phyloP scores from a whole-genome alignment of 1,140 invertebrate species.

The Riptortus pedestris region DNA sequence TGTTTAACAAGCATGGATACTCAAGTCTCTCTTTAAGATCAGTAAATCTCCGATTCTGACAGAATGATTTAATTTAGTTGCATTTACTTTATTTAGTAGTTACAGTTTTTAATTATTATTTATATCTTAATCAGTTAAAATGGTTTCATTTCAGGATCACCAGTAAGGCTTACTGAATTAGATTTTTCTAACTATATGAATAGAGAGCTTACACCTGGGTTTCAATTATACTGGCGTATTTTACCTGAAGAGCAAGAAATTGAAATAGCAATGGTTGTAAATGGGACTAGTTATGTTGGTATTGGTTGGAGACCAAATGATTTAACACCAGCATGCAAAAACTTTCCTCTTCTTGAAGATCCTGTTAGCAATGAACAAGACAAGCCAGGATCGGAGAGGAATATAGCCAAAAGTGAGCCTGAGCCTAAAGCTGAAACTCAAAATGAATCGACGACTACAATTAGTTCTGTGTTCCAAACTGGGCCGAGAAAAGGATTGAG shows the following conservation, averaged over 20 bases:
- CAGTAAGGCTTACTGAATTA: slow-evolving; percentile 50
- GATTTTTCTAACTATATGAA: slow-evolving; percentile 57
- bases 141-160: slow-evolving; percentile 45
- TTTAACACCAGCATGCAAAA: slow-evolving; percentile 59
- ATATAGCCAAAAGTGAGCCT: not conserved
- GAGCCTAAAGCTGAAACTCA: not conserved
- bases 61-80: too few relatives aligned
- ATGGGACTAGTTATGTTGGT: slow-evolving; percentile 75
- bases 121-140: too few relatives aligned
- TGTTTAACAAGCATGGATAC: too few relatives aligned
- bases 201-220: slow-evolving; percentile 57
- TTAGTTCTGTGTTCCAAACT: slow-evolving; percentile 1
- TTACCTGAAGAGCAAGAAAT: slow-evolving; percentile 68
- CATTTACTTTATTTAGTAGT: too few relatives aligned
- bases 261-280: slow-evolving; percentile 72
- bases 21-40: too few relatives aligned
- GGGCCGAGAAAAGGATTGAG: slow-evolving; percentile 7
- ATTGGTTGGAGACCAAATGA: slow-evolving; percentile 68
- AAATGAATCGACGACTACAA: not conserved
- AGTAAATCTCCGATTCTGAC: too few relatives aligned
- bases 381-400: not conserved
- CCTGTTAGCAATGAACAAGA: not conserved
- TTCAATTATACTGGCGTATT: slow-evolving; percentile 71
- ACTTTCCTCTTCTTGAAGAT: slow-evolving; percentile 47
- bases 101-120: too few relatives aligned